Conservation (phyloP, 2,797 vertebrate species). For the Girardinus metallicus region DNA sequence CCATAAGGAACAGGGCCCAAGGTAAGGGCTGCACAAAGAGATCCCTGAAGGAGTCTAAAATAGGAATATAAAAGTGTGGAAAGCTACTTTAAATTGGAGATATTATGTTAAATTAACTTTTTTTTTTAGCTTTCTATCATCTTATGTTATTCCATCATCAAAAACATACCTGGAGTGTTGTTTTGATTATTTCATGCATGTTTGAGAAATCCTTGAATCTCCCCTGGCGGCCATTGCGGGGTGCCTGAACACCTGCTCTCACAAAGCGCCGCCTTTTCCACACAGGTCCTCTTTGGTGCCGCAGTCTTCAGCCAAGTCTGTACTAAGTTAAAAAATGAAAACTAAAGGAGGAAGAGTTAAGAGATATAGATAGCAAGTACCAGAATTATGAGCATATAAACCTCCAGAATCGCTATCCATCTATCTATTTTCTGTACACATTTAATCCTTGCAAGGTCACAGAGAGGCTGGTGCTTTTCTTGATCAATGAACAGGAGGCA, state of each 20-base stretch:
- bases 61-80: not conserved
- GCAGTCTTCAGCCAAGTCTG: too few species aligned
- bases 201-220: too few species aligned
- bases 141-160: too few species aligned
- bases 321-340: not conserved
- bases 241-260: too few species aligned
- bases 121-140: too few species aligned
- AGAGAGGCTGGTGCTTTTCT: not conserved
- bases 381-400: not conserved
- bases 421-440: not conserved
- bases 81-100: not conserved
- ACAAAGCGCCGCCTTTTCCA: too few species aligned
- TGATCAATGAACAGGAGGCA: not conserved
- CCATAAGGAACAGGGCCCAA: not conserved
- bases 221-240: too few species aligned
- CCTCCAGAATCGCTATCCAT: not conserved
- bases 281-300: too few species aligned
- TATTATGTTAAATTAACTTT: too few species aligned
- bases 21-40: not conserved
- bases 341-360: not conserved
- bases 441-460: not conserved
- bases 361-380: not conserved
- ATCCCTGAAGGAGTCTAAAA: not conserved
- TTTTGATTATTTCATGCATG: too few species aligned
- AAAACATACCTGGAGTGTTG: too few species aligned